Evolutionary conservation across 2,113 vertebrate species (phyloP).

Genomic region (Xenopus tropicalis): DNA sequence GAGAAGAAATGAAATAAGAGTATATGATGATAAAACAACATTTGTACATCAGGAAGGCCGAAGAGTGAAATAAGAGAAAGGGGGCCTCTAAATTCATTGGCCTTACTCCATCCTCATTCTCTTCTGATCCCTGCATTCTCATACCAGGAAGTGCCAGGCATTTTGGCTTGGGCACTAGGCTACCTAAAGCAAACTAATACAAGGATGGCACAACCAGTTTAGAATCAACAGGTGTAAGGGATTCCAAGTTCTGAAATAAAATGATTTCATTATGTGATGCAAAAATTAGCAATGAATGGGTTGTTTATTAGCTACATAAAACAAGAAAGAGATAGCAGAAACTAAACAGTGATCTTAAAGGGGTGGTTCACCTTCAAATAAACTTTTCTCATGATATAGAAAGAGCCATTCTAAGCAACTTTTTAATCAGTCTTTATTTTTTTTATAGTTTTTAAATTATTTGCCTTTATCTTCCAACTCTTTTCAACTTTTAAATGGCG

Average conservation of each 20-base stretch:
- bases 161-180: not conserved
- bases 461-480: too few relatives aligned
- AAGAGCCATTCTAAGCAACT: too few relatives aligned
- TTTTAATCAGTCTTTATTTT: too few relatives aligned
- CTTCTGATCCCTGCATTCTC: slow-evolving; percentile 8
- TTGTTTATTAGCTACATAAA: too few relatives aligned
- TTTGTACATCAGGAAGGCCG: not conserved
- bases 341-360: too few relatives aligned
- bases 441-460: too few relatives aligned
- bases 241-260: not conserved
- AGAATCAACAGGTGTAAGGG: not conserved
- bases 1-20: slow-evolving; percentile 11
- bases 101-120: slow-evolving; percentile 11
- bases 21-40: not conserved
- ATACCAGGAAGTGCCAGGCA: slow-evolving; percentile 2
- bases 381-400: too few relatives aligned
- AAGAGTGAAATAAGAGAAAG: slow-evolving; percentile 13
- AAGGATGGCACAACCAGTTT: not conserved
- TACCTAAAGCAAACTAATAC: not conserved
- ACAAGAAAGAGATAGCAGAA: too few relatives aligned
- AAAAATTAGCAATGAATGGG: too few relatives aligned
- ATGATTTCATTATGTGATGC: too few relatives aligned
- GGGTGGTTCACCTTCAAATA: too few relatives aligned
- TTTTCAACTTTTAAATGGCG: too few relatives aligned
- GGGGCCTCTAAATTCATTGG: slow-evolving; percentile 7